Evolutionary conservation across 1,140 invertebrate species (phyloP), one percentile per base, ranked within the genome.

Genomic region (Bombus ignitus): DNA sequence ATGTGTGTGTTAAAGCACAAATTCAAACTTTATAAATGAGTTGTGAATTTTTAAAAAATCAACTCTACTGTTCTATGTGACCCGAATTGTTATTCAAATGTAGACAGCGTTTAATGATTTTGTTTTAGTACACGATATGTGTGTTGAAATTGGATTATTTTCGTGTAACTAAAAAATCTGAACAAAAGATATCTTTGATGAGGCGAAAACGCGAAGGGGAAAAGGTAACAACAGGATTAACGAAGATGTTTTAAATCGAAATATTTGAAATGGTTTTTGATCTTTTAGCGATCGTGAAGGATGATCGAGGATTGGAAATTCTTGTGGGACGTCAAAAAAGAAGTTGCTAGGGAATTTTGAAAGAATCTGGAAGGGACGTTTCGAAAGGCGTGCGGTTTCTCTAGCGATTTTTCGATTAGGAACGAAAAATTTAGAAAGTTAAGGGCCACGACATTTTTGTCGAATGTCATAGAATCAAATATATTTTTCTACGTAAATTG

Each of bases 91-190:
- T 53, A 0, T 18, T 53, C 22, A 8, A 53, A 53, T 2, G 18
- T 53, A 53, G 18, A 22, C 18, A 18, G 47, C 0, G 18, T 53
- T 53, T 18, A 6, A 53, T 53, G 15, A 22, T 53, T 53, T 53
- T 18, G 0, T 6, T 53, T 18, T 2, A 1, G 18, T 53, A 6
- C 5, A 6, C 0, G 2, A 8, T 22, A 53, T 6, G 5, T 22
- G 47, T 22, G 47, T 53, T 2, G 18, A 53, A 22, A 53, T 8
- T 53, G 47, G 47, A 47, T 47, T 18, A 18, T 9, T 32, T 28
- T 62, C 57, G 57, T 4, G 25, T 5, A 18, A 0, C 1, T 53
- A 0, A 6, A 22, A 53, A 8, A 22, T 53, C 18, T 22, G 47
- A 53, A 53, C 47, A 6, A 53, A 53, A 0, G 47, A 53, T 53